Evolutionary conservation across 2,797 vertebrate genomes (phyloP), one percentile per base, ranked within the genome.

Genomic region (Cygnus olor): DNA sequence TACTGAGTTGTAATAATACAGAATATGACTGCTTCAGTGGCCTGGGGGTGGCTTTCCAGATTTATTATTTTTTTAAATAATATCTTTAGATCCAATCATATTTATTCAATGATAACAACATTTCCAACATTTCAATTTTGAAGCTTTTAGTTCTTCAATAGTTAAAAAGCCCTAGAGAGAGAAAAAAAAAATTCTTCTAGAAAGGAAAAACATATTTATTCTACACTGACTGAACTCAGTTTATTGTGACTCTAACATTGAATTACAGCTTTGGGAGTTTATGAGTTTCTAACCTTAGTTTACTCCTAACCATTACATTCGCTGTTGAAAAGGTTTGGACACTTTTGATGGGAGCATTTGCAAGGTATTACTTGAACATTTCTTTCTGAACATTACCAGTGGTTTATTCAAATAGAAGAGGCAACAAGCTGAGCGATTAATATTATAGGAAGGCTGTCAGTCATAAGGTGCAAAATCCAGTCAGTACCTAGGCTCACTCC

Each of bases 351-450:
- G 25, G n/a, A 85, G 57, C 9, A 47, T 45, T 81, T 85, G 4
- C 42, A 74, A 70, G n/a, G 18, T 74, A 73, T 45, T 78, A 56
- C 27, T 42, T 88, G 57, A 84, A 56, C 4, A 61, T 40, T 81
- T 71, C 32, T 86, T 85, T 90, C 57, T 88, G 58, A 57, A 19
- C 36, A 51, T 89, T 82, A 51, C 40, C 56, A 93, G 64, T 51
- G 76, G 74, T 34, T 94, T 90, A 84, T 49, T 95, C 72, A 94
- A 91, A 72, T 72, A 22, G 21, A 63, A 56, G 27, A 71, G 38
- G 16, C 27, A 82, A 64, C 40, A 71, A 86, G 18, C 47, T 74
- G 42, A 87, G 45, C 66, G n/a, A 34, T 66, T 71, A 80, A 10
- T 83, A 58, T 28, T 57, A 28, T 71, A 77, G 30, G 10, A 88